These are phyloP conservation scores for Sebastes diaconus DNA, from an alignment of 2,797 vertebrate genomes.

Conservation along the genomic window DNA sequence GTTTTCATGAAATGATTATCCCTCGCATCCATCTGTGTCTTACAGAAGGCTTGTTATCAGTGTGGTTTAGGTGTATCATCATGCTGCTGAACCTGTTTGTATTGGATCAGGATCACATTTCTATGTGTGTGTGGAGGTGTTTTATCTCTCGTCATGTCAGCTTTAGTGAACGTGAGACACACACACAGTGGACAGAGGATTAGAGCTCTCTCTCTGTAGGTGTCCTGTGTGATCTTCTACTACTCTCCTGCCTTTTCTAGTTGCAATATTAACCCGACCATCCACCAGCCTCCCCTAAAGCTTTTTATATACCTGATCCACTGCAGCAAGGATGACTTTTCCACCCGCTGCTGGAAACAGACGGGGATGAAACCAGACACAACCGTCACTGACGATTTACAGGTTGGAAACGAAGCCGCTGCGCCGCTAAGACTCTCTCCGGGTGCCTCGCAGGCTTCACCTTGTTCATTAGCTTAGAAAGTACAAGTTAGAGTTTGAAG, in stretches of 20 bases:
- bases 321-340: not conserved
- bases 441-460: not conserved
- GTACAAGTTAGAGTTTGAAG: not conserved
- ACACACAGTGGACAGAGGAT: conserved; percentile 4
- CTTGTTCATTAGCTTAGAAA: conserved; percentile 18
- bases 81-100: not conserved
- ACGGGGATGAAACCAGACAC: conserved; percentile 14
- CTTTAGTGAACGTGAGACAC: not conserved
- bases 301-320: not conserved
- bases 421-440: not conserved
- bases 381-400: not conserved
- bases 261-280: conserved; percentile 9
- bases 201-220: not conserved
- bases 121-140: not conserved
- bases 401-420: not conserved
- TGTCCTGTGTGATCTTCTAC: conserved; percentile 22
- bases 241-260: conserved; percentile 7
- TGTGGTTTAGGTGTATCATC: not conserved
- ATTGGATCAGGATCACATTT: not conserved
- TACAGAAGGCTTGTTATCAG: not conserved
- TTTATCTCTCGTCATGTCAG: not conserved
- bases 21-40: not conserved
- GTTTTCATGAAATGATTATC: not conserved
- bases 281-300: not conserved
- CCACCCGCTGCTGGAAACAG: not conserved